These are phyloP conservation scores for Rambutsinella grinnellia DNA, from an alignment of 2,888 invertebrate species.

Conservation along the genomic window DNA sequence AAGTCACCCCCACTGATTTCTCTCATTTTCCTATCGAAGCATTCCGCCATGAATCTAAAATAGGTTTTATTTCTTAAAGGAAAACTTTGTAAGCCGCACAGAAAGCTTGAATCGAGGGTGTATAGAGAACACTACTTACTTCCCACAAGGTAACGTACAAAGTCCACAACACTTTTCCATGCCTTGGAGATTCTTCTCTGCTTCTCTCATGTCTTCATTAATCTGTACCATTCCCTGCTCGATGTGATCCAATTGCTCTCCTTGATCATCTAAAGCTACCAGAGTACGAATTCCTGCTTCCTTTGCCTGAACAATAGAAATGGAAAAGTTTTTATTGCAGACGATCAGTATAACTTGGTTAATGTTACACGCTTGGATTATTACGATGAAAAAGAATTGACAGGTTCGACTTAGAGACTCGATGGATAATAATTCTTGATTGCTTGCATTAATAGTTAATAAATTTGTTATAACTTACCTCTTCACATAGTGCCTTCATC, in stretches of 20 bases:
- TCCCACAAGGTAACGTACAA: constrained; percentile 98
- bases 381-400: not conserved
- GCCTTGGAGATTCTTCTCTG: constrained; percentile 99
- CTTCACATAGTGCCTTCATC: constrained; percentile 93
- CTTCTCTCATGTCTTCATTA: constrained; percentile 99
- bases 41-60: too few species aligned
- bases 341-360: constrained; percentile 17
- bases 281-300: constrained; percentile 99
- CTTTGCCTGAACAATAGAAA: constrained; percentile 83
- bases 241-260: constrained; percentile 99
- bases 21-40: too few species aligned
- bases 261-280: constrained; percentile 99
- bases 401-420: not conserved
- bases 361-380: not conserved
- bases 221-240: constrained; percentile 99
- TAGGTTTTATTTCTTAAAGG: too few species aligned
- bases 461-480: constrained; percentile 84
- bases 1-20: too few species aligned
- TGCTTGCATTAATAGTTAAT: not conserved
- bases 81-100: too few species aligned
- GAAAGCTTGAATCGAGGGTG: too few species aligned
- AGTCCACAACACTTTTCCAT: constrained; percentile 99
- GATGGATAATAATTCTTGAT: not conserved
- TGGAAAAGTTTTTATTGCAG: constrained; percentile 36
- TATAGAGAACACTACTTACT: constrained; percentile 75